These are phyloP conservation scores for Cataglyphis hispanica DNA, from an alignment of 1,140 invertebrate genomes.

Conservation along the genomic window DNA sequence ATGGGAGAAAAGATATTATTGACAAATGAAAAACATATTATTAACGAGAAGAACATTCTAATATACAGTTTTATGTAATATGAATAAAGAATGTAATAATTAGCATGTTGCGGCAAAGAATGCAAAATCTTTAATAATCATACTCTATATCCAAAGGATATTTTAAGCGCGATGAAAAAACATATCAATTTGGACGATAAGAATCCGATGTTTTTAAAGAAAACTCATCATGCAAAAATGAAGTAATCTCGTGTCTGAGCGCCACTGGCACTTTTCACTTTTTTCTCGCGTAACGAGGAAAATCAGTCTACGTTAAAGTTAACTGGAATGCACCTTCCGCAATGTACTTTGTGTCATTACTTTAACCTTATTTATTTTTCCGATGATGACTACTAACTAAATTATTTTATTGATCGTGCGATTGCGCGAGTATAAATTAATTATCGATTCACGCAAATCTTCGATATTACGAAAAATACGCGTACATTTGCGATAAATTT, in stretches of 20 bases:
- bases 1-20: not conserved
- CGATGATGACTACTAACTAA: not conserved
- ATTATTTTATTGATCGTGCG: not conserved
- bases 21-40: not conserved
- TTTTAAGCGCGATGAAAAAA: not conserved
- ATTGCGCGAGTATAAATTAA: not conserved
- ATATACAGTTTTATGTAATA: not conserved
- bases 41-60: not conserved
- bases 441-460: not conserved
- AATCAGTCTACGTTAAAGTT: slow-evolving; percentile 34
- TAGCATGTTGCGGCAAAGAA: not conserved
- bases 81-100: not conserved
- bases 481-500: not conserved
- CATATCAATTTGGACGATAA: not conserved
- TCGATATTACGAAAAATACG: not conserved
- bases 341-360: slow-evolving; percentile 4
- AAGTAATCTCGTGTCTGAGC: slow-evolving; percentile 32
- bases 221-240: slow-evolving; percentile 35
- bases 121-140: not conserved
- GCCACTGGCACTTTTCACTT: not conserved
- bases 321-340: slow-evolving; percentile 13
- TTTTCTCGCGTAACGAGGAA: slow-evolving; percentile 10
- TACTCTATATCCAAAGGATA: not conserved
- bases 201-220: slow-evolving; percentile 28
- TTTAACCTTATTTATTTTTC: slow-evolving; percentile 19